phyloP scores from a whole-genome alignment of 1,140 invertebrate genomes.

The Aphidius gifuensis region DNA sequence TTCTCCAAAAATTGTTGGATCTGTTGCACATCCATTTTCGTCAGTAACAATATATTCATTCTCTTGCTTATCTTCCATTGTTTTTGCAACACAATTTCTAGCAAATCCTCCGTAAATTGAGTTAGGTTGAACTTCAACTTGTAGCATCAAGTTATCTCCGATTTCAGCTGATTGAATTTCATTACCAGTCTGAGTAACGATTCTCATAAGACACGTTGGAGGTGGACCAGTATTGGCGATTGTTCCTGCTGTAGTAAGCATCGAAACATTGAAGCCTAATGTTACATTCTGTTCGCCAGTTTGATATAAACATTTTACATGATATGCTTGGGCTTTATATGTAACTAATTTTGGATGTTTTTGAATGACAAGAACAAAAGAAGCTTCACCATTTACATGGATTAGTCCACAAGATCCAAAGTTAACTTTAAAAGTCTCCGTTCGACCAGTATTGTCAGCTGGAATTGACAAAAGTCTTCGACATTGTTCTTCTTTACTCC shows the following conservation, averaged over 20 bases:
- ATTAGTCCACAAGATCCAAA: constrained; percentile 90
- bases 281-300: constrained; percentile 92
- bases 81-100: constrained; percentile 87
- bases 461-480: constrained; percentile 73
- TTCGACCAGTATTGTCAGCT: constrained; percentile 61
- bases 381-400: constrained; percentile 87
- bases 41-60: constrained; percentile 92
- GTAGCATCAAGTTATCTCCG: constrained; percentile 84
- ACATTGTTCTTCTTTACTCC: constrained; percentile 89
- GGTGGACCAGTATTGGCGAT: constrained; percentile 93
- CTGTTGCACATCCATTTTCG: constrained; percentile 89
- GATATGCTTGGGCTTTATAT: constrained; percentile 90
- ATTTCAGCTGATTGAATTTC: constrained; percentile 90
- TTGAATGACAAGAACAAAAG: constrained; percentile 89
- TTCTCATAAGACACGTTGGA: constrained; percentile 88
- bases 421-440: constrained; percentile 84
- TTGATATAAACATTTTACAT: constrained; percentile 91
- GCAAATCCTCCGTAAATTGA: constrained; percentile 94
- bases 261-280: constrained; percentile 90
- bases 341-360: constrained; percentile 95
- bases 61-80: constrained; percentile 83
- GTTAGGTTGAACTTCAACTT: constrained; percentile 91
- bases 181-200: constrained; percentile 80
- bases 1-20: constrained; percentile 88
- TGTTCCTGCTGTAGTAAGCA: constrained; percentile 91